Percentiles rank a stretch among this genome's conserved stretches.
Conservation (phyloP, 2,797 vertebrate species). For the Coracias cyanogaster region DNA sequence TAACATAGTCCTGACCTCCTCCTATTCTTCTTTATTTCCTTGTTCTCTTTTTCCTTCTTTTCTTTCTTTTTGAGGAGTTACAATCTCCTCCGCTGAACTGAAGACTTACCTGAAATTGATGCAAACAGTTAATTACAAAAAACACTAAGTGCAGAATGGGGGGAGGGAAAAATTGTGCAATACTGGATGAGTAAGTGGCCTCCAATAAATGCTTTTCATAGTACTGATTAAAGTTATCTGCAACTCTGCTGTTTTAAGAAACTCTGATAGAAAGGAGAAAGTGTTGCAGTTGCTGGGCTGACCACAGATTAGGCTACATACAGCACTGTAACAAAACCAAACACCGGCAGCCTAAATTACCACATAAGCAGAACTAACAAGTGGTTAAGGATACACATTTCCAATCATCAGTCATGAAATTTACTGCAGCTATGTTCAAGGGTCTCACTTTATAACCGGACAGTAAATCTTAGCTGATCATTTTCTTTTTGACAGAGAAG, state of each 20-base stretch:
- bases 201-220: background rate
- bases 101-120: slow-evolving; percentile 49
- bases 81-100: background rate
- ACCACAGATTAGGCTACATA: background rate
- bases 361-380: background rate
- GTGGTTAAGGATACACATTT: background rate
- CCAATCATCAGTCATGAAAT: background rate
- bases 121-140: background rate
- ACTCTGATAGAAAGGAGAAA: background rate
- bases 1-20: background rate
- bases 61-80: background rate
- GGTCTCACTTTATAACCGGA: background rate
- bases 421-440: background rate
- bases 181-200: background rate
- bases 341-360: background rate
- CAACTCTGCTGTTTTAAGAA: background rate
- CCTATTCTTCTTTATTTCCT: background rate
- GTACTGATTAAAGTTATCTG: background rate
- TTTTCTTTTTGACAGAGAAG: background rate
- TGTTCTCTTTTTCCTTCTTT: background rate
- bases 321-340: background rate
- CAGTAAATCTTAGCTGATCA: background rate
- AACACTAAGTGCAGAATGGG: background rate
- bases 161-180: background rate
- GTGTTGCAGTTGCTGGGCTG: background rate